Evolutionary conservation across 1,140 invertebrate species (phyloP).

Genomic region (Monomorium pharaonis): DNA sequence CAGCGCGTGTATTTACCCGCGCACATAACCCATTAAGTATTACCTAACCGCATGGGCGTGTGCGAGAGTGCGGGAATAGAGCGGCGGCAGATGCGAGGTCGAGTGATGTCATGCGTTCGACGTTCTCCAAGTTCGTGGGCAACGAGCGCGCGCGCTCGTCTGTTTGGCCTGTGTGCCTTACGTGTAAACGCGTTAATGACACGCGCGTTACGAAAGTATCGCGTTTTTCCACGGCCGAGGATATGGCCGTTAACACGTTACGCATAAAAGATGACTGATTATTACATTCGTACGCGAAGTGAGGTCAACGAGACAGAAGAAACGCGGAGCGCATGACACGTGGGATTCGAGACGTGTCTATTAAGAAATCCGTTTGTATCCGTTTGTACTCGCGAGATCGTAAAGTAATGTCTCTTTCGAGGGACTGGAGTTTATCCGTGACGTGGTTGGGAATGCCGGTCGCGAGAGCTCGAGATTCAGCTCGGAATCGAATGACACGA

Average conservation of each 20-base stretch:
- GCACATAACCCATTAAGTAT: conserved; percentile 56
- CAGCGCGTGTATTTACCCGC: conserved; percentile 28
- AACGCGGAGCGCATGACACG: background rate
- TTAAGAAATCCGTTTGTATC: background rate
- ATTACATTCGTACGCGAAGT: background rate
- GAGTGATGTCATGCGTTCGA: conserved; percentile 70
- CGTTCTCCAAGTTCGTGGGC: conserved; percentile 71
- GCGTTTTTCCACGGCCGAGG: conserved; percentile 10
- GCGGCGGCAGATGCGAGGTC: conserved; percentile 68
- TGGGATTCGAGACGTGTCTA: background rate
- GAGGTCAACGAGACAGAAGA: background rate
- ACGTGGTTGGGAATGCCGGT: background rate
- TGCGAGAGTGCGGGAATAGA: conserved; percentile 65
- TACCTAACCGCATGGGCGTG: conserved; percentile 63
- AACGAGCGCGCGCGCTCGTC: conserved; percentile 9
- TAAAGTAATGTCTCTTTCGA: background rate
- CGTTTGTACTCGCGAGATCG: background rate
- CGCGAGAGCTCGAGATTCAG: background rate
- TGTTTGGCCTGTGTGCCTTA: background rate
- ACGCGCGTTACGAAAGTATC: background rate
- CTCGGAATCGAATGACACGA: background rate
- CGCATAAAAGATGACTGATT: background rate
- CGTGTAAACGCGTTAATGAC: conserved; percentile 17
- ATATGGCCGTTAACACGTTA: background rate
- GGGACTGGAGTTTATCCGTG: background rate